Base-by-base conservation (phyloP, 2,113 vertebrate species). In the Anguilla japonica region DNA sequence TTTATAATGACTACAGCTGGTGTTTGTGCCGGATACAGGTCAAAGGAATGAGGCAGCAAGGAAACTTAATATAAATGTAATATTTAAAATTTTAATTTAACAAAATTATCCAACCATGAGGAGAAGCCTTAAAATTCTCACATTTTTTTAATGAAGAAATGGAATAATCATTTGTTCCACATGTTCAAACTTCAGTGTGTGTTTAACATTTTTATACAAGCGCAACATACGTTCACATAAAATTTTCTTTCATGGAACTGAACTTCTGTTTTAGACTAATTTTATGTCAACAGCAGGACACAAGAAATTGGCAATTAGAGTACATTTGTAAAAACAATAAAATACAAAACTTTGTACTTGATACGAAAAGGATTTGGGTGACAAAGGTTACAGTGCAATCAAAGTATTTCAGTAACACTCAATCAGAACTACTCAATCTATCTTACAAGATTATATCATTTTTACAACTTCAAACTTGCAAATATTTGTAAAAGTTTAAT, bases 401-500 rank as follows among this genome's bases (percentile, higher is more conserved):
- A 41, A 80, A 80, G 41, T 14, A 80, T 41, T 79, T 79, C 29
- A 79, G 20, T 71, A 71, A 41, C 79, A 80, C 40, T 22, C 40
- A 40, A 4, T 29, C 11, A 41, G 20, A 20, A 80, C 40, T 80
- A 80, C 41, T 22, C 9, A 40, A 40, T 80, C 16, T 80, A 80
- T 5, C 16, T 20, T 80, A 40, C 71, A 29, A 75, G n/a, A 75
- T 34, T 29, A 8, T 75, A 9, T 75, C 26, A 75, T 29, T 75
- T 67, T 41, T 41, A 80, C 79, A 79, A 79, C 39, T 79, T 79
- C n/a, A 79, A 79, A 34, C 39, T 41, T 41, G 79, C 79, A 80
- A 80, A 80, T 80, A 80, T 80, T 80, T 39, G 39, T 39, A 78
- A 60, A 79, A 40, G 78, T 79, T 79, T 3, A 41, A 41, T 41